Base-by-base conservation (phyloP, 2,797 vertebrate genomes). In the Microchirus variegatus region DNA sequence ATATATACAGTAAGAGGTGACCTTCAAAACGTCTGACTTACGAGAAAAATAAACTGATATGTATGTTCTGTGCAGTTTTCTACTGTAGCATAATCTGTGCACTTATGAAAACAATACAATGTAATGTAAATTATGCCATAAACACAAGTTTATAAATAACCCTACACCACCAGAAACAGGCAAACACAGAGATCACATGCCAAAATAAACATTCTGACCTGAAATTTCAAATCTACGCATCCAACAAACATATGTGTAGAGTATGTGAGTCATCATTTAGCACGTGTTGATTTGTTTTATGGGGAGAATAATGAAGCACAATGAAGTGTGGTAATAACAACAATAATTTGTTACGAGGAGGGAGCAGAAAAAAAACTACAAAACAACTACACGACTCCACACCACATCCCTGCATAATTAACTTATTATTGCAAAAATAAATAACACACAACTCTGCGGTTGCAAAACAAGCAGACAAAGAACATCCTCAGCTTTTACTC, bases 111-210 rank as follows among this genome's bases (percentile, higher is more conserved):
- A n/a, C n/a, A 26, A 26, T 26, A 5, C 5, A 73, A 73, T 73
- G 70, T 59, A 48, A 77, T 64, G 73, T 67, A 31, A 31, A 31
- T 76, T 60, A 70, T 75, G 69, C 60, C 36, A 44, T n/a, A n/a
- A n/a, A n/a, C n/a, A n/a, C n/a, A n/a, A n/a, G 71, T 70, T 79
- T 75, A 89, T 91, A 70, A 80, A 80, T 81, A 76, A 75, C 60
- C 26, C 50, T 26, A 19, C 0, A 16, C 5, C n/a, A n/a, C n/a
- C n/a, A n/a, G n/a, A n/a, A n/a, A n/a, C n/a, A n/a, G n/a, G n/a
- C n/a, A n/a, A n/a, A n/a, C n/a, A n/a, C n/a, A n/a, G n/a, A n/a
- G 26, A 26, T 26, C 26, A 26, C 26, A 26, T 3, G 26, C 26
- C 26, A 26, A 26, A 26, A 26, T 26, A 26, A 26, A 26, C 26